phyloP scores from a whole-genome alignment of 2,113 vertebrate species.

The Esox niger region DNA sequence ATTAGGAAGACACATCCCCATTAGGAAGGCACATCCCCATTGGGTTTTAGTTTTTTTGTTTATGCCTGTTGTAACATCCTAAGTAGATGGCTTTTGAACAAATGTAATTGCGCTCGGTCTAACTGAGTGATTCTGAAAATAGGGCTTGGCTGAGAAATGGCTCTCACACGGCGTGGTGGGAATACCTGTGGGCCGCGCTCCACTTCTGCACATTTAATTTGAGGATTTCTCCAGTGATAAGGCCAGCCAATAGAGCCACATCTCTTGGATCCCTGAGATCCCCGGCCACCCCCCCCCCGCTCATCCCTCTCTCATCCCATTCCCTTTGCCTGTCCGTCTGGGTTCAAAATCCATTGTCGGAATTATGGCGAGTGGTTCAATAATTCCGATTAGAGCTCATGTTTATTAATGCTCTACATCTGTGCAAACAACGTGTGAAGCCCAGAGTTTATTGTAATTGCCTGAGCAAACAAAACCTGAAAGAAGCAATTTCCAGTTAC shows the following conservation, averaged over 20 bases:
- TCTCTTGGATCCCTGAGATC: conserved; percentile 71
- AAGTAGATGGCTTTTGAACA: background rate
- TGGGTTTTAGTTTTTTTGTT: background rate
- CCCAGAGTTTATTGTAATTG: conserved; percentile 99
- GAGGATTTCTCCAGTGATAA: conserved; percentile 87
- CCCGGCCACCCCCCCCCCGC: conserved; percentile 23
- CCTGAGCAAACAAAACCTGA: conserved; percentile 99
- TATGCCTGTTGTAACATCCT: background rate
- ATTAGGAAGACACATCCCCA: no score
- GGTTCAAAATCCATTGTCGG: conserved; percentile 92
- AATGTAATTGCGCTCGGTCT: background rate
- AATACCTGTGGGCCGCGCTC: conserved; percentile 77
- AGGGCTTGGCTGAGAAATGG: background rate
- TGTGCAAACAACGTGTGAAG: conserved; percentile 99
- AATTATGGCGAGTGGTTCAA: conserved; percentile 98
- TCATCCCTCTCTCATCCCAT: conserved; percentile 20
- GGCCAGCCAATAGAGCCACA: conserved; percentile 74
- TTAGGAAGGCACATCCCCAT: no score
- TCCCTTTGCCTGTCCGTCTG: conserved; percentile 75
- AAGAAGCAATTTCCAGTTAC: conserved; percentile 99
- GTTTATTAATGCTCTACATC: conserved; percentile 99
- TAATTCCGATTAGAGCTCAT: conserved; percentile 99
- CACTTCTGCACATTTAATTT: conserved; percentile 84
- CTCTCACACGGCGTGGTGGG: conserved; percentile 32
- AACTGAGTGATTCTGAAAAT: background rate